Conservation (phyloP, 2,113 vertebrate species). For the Cyphomyrus discorhynchus region DNA sequence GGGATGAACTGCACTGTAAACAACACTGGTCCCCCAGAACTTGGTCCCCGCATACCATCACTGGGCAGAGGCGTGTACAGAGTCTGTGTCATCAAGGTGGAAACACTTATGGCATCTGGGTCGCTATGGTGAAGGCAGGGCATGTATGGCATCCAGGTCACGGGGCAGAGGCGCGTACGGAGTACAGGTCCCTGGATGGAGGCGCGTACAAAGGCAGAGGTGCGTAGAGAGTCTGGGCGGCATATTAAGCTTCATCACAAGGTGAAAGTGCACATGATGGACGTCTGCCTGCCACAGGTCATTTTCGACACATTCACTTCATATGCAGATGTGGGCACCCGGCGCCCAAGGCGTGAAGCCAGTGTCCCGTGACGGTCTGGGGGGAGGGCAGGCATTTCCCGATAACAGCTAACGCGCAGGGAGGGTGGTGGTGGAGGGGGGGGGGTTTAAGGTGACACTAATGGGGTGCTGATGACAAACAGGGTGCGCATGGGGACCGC, state of each 20-base stretch:
- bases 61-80: background rate
- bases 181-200: too few relatives aligned
- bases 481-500: slow-evolving; percentile 62
- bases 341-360: slow-evolving; percentile 52
- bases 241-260: background rate
- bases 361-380: slow-evolving; percentile 68
- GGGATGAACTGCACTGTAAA: slow-evolving; percentile 64
- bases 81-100: background rate
- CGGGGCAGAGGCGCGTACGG: background rate
- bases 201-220: background rate
- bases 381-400: slow-evolving; percentile 60
- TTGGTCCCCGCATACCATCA: too few relatives aligned
- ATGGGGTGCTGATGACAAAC: slow-evolving; percentile 70
- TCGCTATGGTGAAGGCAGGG: background rate
- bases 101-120: background rate
- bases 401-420: slow-evolving; percentile 59
- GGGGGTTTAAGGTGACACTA: slow-evolving; percentile 69
- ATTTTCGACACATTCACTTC: background rate
- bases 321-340: background rate
- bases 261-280: background rate
- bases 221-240: background rate
- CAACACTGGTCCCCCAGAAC: slow-evolving; percentile 32
- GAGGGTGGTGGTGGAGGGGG: slow-evolving; percentile 46
- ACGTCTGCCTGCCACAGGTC: background rate
- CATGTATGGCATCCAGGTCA: background rate